Percentiles rank a stretch among this genome's conserved stretches.
phyloP scores from a whole-genome alignment of 2,797 vertebrate genomes.

The Malurus splendens region DNA sequence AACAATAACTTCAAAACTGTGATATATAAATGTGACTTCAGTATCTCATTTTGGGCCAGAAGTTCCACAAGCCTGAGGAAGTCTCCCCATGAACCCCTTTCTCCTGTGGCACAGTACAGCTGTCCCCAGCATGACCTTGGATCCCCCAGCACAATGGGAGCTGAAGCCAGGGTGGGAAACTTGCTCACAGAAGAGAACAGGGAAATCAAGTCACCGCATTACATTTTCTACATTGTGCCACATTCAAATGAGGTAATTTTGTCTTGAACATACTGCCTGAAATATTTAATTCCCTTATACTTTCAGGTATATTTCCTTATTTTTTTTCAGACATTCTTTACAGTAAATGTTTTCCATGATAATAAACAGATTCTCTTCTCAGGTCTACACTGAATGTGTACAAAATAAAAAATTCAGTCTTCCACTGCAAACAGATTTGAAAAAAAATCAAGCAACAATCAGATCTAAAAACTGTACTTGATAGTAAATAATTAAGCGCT shows the following conservation, averaged over 20 bases:
- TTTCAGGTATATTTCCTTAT: not conserved
- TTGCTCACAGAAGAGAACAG: not conserved
- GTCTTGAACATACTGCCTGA: not conserved
- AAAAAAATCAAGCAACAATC: not conserved
- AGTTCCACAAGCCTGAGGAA: not conserved
- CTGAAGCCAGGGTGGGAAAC: not conserved
- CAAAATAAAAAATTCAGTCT: not conserved
- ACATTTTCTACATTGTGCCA: not conserved
- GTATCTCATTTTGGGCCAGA: not conserved
- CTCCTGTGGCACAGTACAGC: not conserved
- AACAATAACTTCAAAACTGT: not conserved
- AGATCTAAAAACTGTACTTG: not conserved
- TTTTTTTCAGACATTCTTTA: not conserved
- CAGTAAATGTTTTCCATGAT: not conserved
- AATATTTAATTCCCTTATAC: not conserved
- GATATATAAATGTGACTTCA: not conserved
- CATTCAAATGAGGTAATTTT: not conserved
- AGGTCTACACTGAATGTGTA: not conserved
- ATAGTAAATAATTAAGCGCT: not conserved
- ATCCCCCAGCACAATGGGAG: not conserved
- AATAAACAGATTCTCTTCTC: not conserved
- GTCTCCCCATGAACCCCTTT: not conserved
- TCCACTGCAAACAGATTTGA: not conserved
- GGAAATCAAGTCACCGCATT: not conserved
- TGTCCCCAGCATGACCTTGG: accelerated